These are phyloP conservation scores for Cynaeus angustus DNA, from an alignment of 2,888 invertebrate species.

Conservation along the genomic window DNA sequence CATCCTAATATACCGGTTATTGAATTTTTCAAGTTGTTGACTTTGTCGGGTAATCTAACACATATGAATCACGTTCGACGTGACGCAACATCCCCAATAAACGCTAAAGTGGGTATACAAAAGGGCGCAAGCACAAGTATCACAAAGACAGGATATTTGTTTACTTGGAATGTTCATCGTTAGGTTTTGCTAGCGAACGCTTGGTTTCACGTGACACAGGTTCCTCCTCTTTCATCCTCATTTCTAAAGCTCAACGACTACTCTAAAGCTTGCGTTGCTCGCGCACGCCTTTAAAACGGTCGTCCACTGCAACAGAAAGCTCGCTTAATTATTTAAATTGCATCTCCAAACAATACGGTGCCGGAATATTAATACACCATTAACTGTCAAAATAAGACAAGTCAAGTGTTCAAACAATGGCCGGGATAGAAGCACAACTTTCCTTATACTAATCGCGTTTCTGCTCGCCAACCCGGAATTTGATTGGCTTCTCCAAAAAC, in stretches of 20 bases:
- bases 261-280: constrained; percentile 29
- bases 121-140: constrained; percentile 50
- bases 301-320: constrained; percentile 40
- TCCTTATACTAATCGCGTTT: constrained; percentile 11
- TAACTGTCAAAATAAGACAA: constrained; percentile 39
- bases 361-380: constrained; percentile 46
- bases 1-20: constrained; percentile 39
- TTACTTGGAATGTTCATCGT: constrained; percentile 54
- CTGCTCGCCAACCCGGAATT: constrained; percentile 8
- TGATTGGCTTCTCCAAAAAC: constrained; percentile 2
- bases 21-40: constrained; percentile 49
- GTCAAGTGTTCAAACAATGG: constrained; percentile 8
- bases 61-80: constrained; percentile 49
- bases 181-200: constrained; percentile 39
- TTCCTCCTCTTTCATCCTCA: constrained; percentile 54
- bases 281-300: constrained; percentile 36
- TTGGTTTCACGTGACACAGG: constrained; percentile 51
- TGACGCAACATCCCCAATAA: constrained; percentile 47
- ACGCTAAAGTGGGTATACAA: constrained; percentile 50
- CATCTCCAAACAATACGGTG: constrained; percentile 40
- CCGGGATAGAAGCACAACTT: neutral
- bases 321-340: constrained; percentile 49
- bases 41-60: constrained; percentile 48
- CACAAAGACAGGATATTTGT: constrained; percentile 58
- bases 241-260: constrained; percentile 53